Evolutionary conservation across 2,113 vertebrate species (phyloP).

Genomic region (Nycticryphes semicollaris): DNA sequence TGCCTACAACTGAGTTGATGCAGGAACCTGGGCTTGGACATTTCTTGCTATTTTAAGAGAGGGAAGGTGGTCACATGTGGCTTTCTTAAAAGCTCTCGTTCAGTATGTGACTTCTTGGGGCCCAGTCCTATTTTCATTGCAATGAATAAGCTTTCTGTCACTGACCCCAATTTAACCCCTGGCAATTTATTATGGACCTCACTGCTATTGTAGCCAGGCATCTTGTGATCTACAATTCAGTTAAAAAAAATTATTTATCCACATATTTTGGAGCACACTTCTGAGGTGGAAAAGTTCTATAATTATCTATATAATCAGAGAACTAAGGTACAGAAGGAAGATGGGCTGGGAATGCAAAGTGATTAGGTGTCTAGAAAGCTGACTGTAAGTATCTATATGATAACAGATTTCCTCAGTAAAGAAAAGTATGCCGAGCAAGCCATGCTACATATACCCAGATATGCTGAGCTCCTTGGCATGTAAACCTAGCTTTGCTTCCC

Average conservation of each 20-base stretch:
- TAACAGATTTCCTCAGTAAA: neutral
- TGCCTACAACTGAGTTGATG: neutral
- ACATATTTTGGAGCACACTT: neutral
- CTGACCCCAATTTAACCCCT: neutral
- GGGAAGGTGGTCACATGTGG: constrained; percentile 11
- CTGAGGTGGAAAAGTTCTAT: neutral
- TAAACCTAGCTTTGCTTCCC: neutral
- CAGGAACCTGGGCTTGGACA: neutral
- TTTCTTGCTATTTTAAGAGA: constrained; percentile 60
- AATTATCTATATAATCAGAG: neutral
- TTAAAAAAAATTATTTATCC: neutral
- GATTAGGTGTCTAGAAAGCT: neutral
- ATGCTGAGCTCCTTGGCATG: neutral
- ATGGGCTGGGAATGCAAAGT: neutral
- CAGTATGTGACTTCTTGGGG: constrained; percentile 1
- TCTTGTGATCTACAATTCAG: neutral
- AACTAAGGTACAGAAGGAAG: neutral
- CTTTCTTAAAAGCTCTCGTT: constrained; percentile 43
- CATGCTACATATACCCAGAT: neutral
- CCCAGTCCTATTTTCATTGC: neutral
- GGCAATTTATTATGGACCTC: neutral
- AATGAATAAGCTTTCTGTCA: constrained; percentile 51
- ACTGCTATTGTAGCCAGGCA: neutral
- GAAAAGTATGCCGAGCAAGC: neutral
- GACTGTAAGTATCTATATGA: neutral